These are phyloP conservation scores for Porites evermanni DNA, from an alignment of 92 coral and sea anemone genomes.

Conservation along the genomic window DNA sequence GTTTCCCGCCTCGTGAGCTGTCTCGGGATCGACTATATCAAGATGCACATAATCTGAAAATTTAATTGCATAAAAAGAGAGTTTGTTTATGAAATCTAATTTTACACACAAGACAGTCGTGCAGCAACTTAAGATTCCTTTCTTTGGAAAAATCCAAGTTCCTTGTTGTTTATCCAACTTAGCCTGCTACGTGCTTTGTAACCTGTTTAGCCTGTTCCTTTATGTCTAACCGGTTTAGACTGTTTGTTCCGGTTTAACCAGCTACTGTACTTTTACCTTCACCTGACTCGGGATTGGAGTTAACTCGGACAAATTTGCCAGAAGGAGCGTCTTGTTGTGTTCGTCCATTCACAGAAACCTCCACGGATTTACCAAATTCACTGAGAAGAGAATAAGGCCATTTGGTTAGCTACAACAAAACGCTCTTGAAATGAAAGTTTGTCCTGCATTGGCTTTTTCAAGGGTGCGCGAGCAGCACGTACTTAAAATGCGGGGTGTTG, in stretches of 20 bases:
- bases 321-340: neutral
- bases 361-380: slow-evolving; percentile 22
- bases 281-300: slow-evolving; percentile 48
- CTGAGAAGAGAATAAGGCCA: neutral
- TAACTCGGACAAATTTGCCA: slow-evolving; percentile 23
- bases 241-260: too few species aligned
- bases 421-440: neutral
- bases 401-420: neutral
- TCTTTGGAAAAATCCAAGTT: too few species aligned
- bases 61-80: neutral
- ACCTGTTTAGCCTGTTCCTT: neutral
- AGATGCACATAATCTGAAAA: slow-evolving; percentile 30
- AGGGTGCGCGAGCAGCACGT: too few species aligned
- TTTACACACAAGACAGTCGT: neutral
- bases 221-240: neutral
- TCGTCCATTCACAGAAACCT: slow-evolving; percentile 11
- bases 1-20: neutral
- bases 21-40: slow-evolving; percentile 34
- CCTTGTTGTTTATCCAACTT: neutral
- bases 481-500: too few species aligned
- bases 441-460: too few species aligned
- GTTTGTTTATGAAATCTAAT: neutral
- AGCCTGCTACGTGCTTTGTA: neutral
- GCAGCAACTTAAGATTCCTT: too few species aligned
- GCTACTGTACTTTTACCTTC: slow-evolving; percentile 39